Evolutionary conservation across 2,888 invertebrate species (phyloP), one percentile per base, ranked within the genome.

Genomic region (Oscheius onirici): DNA sequence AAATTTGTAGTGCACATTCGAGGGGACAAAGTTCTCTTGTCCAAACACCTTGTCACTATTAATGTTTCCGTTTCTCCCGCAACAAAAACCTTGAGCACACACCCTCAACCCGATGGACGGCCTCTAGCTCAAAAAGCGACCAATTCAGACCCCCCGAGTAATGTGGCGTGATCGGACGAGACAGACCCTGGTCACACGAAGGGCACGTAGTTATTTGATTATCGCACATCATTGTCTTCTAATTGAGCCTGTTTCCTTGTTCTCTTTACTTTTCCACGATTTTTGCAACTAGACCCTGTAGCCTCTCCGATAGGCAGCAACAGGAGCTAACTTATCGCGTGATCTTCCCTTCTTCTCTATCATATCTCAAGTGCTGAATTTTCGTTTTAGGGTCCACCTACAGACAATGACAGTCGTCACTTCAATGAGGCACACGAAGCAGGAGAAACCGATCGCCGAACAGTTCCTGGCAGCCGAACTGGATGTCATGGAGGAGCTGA

Each of bases 391-490:
- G 20, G 51, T 26, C n/a, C 24, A 43, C 44, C 20, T 10, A 17
- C 17, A 46, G 17, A 66, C 44, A 52, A 73, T 73, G 73, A 73
- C 73, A 24, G 57, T 73, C 51, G 52, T 69, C 55, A 73, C 73
- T 22, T 61, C 70, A 20, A 24, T 65, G 8, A 73, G 70, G 44
- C 34, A 44, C 34, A 40, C 43, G 41, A 66, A 57, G 58, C 41
- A 24, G 51, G 67, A 67, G 22, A 66, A 71, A 43, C 34, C 49
- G 15, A 71, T 67, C 40, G 69, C 61, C 41, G 75, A 75, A 20
- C 79, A 79, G 60, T 81, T 77, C 71, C 72, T 85, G 41, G 70
- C 80, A 2, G 79, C 83, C 41, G 79, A 84, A 54, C 74, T 81
- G 24, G 80, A 83, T 58, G 83, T 82, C 17, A 82, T 83, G 66